Evolutionary conservation across 2,113 vertebrate genomes (phyloP), one percentile per base, ranked within the genome.

Genomic region (Ornithorhynchus anatinus): DNA sequence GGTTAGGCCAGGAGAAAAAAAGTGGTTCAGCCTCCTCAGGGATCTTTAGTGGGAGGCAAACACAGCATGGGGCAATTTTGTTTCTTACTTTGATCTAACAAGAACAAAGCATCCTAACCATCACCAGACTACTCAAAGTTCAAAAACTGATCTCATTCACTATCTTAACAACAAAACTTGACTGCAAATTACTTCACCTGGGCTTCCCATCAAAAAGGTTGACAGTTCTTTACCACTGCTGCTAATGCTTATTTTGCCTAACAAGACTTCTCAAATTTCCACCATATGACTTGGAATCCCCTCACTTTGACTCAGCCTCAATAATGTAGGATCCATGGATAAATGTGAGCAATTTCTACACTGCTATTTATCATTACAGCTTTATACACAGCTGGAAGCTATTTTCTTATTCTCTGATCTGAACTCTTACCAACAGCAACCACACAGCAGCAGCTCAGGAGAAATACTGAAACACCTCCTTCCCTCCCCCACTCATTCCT

Each of bases 51-150:
- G n/a, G n/a, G n/a, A n/a, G n/a, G n/a, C n/a, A n/a, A n/a, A n/a
- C n/a, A n/a, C n/a, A 45, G 70, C 73, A 78, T 68, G 70, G 65
- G 42, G 50, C 48, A 47, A 37, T 42, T 63, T 56, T 71, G 53
- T 71, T 64, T 53, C 36, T n/a, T 37, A 10, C 29, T 59, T 42
- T 17, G n/a, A n/a, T 35, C 22, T 9, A 14, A 10, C 6, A 35
- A 59, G 66, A 44, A 48, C 27, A 15, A 13, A 17, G 33, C 35
- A 42, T 16, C 57, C 62, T 70, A 42, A 42, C 50, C 52, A 44
- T 20, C 47, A 33, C 31, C 70, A 48, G 79, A 82, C 39, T 60
- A 37, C 47, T 4, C 14, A 48, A n/a, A 36, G 38, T 33, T 57
- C 42, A 15, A 7, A n/a, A 25, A 35, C 17, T 22, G 23, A 9